Evolutionary conservation across 2,113 vertebrate species (phyloP).

Genomic region (Naja naja): DNA sequence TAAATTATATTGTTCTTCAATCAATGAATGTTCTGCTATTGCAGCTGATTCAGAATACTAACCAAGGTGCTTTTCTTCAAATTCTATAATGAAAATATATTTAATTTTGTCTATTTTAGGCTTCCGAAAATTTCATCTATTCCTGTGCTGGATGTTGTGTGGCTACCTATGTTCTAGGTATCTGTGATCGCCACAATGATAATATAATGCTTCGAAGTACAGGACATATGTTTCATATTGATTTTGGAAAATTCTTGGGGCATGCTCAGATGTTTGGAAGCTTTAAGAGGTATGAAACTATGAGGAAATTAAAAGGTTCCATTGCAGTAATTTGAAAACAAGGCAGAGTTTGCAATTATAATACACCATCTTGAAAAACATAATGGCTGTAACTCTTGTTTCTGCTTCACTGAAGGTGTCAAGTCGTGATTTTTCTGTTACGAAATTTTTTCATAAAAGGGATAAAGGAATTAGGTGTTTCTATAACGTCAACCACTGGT

Average conservation of each 20-base stretch:
- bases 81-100: not conserved
- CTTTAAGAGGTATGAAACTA: conserved; percentile 87
- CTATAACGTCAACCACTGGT: not conserved
- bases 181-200: conserved; percentile 97
- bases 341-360: not conserved
- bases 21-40: not conserved
- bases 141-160: conserved; percentile 98
- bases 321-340: not conserved
- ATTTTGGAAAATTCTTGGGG: conserved; percentile 97
- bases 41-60: not conserved
- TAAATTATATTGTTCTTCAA: not conserved
- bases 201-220: conserved; percentile 98
- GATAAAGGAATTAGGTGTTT: not conserved
- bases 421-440: not conserved
- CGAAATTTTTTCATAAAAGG: not conserved
- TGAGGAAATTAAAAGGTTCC: not conserved
- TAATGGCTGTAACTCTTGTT: not conserved
- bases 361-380: not conserved
- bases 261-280: conserved; percentile 98
- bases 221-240: conserved; percentile 98
- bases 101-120: conserved; percentile 68
- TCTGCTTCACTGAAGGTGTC: not conserved
- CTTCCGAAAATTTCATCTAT: conserved; percentile 98
- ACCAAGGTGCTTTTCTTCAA: not conserved
- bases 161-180: conserved; percentile 93